Conservation (phyloP, 2,888 invertebrate genomes). For the Netelia virgata region DNA sequence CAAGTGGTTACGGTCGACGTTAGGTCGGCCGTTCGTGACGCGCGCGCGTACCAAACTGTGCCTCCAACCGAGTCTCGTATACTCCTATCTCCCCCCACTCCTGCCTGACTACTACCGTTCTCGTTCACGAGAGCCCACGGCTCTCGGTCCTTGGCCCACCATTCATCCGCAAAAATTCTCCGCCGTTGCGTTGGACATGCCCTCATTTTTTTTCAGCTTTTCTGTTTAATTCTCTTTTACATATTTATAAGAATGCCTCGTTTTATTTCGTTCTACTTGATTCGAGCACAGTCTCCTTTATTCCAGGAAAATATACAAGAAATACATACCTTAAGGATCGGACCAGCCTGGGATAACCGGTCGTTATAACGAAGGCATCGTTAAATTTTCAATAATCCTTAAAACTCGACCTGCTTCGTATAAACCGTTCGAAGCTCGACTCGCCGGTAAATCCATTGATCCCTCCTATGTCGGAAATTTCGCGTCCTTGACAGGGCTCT, state of each 20-base stretch:
- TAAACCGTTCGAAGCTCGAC: constrained; percentile 11
- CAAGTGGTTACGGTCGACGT: constrained; percentile 65
- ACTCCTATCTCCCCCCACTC: constrained; percentile 60
- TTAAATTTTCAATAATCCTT: constrained; percentile 50
- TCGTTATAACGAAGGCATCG: neutral
- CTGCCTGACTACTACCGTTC: constrained; percentile 60
- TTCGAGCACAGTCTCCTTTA: neutral
- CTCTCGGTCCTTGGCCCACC: constrained; percentile 45
- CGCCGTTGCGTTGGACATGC: constrained; percentile 33
- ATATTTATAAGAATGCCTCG: neutral
- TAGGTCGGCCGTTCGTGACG: constrained; percentile 67
- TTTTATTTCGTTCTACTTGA: neutral
- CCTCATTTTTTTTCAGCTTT: constrained; percentile 25
- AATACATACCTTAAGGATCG: neutral
- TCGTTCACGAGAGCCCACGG: constrained; percentile 59
- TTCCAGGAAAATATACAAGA: neutral
- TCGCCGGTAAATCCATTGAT: constrained; percentile 57
- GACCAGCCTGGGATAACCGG: neutral
- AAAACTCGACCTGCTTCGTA: neutral
- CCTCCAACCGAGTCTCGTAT: constrained; percentile 70
- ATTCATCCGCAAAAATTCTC: constrained; percentile 27
- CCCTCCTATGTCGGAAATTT: constrained; percentile 39
- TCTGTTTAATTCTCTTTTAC: neutral
- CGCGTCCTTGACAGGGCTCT: constrained; percentile 34
- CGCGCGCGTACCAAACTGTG: constrained; percentile 72